Conservation (phyloP, 2,797 vertebrate genomes). For the Sebastes iracundus region DNA sequence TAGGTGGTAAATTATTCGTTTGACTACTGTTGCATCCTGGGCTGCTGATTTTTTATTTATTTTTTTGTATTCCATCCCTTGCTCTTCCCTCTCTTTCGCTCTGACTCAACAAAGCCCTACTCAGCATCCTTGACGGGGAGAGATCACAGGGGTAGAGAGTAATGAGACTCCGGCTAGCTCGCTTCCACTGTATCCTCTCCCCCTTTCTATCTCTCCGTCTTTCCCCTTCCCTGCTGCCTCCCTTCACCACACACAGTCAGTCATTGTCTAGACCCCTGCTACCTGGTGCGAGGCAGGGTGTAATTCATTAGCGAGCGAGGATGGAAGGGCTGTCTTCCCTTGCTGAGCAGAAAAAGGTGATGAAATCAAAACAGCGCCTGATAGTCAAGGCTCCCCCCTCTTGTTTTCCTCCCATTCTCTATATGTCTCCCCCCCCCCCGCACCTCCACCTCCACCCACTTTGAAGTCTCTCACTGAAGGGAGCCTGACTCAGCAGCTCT, state of each 20-base stretch:
- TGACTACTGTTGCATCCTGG: conserved; percentile 36
- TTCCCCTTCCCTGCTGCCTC: conserved; percentile 12
- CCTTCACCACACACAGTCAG: conserved; percentile 66
- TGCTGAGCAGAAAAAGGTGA: conserved; percentile 45
- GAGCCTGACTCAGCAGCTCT: conserved; percentile 70
- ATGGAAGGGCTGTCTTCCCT: conserved; percentile 57
- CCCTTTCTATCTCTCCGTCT: conserved; percentile 33
- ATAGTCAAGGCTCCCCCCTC: conserved; percentile 33
- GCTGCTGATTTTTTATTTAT: conserved; percentile 15
- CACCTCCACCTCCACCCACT: conserved; percentile 25
- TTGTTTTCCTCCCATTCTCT: conserved; percentile 18
- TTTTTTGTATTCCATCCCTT: conserved; percentile 25
- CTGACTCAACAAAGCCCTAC: conserved; percentile 75
- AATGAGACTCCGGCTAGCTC: conserved; percentile 69
- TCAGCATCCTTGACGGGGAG: conserved; percentile 73
- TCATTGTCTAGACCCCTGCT: conserved; percentile 74
- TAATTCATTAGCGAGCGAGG: conserved; percentile 80
- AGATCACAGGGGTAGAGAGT: conserved; percentile 76
- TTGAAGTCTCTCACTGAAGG: conserved; percentile 49
- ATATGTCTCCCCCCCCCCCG: background rate
- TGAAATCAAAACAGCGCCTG: conserved; percentile 67
- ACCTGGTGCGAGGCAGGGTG: conserved; percentile 74
- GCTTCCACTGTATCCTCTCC: conserved; percentile 61
- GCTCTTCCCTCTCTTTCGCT: conserved; percentile 34
- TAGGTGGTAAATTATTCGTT: conserved; percentile 63